These are phyloP conservation scores for Mirounga angustirostris DNA, from an alignment of 2,113 vertebrate species.

Conservation along the genomic window DNA sequence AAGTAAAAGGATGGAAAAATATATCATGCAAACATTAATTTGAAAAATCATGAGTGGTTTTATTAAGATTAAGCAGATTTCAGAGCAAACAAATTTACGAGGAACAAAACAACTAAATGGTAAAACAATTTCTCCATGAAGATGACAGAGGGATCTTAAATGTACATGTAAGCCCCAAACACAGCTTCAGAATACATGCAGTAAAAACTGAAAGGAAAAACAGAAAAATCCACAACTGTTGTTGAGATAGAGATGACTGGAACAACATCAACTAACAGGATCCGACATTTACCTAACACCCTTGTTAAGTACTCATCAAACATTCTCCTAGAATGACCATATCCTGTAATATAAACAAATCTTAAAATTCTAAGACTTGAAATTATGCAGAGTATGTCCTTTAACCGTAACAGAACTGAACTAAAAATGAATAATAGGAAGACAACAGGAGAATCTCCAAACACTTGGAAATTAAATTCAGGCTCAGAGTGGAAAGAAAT, in stretches of 20 bases:
- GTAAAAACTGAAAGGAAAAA: neutral
- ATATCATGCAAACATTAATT: neutral
- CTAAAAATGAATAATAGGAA: constrained; percentile 32
- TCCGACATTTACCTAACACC: neutral
- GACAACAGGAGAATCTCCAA: neutral
- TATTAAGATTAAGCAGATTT: neutral
- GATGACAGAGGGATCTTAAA: neutral
- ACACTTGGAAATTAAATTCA: constrained; percentile 30
- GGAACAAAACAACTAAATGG: neutral
- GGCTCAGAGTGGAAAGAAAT: neutral
- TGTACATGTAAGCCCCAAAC: neutral
- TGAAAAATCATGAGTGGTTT: neutral
- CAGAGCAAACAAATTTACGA: neutral
- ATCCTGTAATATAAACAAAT: neutral
- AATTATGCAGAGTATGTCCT: neutral
- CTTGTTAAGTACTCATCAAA: neutral
- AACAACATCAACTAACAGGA: neutral
- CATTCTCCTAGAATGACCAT: neutral
- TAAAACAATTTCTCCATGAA: neutral
- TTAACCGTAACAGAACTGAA: constrained; percentile 6
- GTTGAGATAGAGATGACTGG: neutral
- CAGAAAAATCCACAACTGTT: neutral
- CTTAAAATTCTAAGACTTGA: neutral
- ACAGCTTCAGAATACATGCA: neutral
- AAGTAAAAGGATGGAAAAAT: neutral